phyloP scores from a whole-genome alignment of 2,888 invertebrate genomes.

The Synanthedon tipuliformis region DNA sequence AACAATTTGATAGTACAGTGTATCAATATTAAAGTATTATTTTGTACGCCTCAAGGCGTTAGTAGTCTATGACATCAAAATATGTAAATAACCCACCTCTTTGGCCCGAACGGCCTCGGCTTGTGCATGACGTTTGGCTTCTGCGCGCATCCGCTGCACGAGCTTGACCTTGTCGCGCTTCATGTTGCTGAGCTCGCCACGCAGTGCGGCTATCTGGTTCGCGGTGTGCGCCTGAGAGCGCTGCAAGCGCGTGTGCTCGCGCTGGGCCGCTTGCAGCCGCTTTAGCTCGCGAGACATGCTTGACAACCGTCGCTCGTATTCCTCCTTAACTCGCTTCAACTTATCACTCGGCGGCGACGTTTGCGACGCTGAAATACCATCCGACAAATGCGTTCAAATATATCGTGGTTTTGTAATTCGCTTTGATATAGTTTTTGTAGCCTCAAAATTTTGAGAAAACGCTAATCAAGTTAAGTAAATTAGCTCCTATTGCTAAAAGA shows the following conservation, averaged over 20 bases:
- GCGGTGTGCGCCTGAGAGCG: slow-evolving; percentile 84
- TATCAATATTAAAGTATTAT: no score
- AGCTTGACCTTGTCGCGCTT: slow-evolving; percentile 88
- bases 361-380: slow-evolving; percentile 39
- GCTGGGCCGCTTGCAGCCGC: slow-evolving; percentile 86
- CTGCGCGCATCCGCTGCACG: slow-evolving; percentile 93
- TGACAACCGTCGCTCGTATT: slow-evolving; percentile 87
- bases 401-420: neutral
- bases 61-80: no score
- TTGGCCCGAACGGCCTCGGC: slow-evolving; percentile 81
- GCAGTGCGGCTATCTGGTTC: slow-evolving; percentile 77
- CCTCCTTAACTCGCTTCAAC: slow-evolving; percentile 84
- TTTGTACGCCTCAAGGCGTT: no score
- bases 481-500: no score
- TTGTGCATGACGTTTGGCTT: slow-evolving; percentile 86
- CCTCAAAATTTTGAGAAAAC: no score
- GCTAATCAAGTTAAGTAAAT: no score
- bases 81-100: slow-evolving; percentile 61
- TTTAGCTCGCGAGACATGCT: slow-evolving; percentile 89
- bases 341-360: slow-evolving; percentile 75
- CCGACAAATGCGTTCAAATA: neutral
- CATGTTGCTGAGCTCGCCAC: slow-evolving; percentile 82
- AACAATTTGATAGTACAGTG: neutral
- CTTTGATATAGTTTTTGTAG: no score
- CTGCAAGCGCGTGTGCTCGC: slow-evolving; percentile 88